Evolutionary conservation across 2,113 vertebrate species (phyloP).

Genomic region (Todiramphus saurophagus): DNA sequence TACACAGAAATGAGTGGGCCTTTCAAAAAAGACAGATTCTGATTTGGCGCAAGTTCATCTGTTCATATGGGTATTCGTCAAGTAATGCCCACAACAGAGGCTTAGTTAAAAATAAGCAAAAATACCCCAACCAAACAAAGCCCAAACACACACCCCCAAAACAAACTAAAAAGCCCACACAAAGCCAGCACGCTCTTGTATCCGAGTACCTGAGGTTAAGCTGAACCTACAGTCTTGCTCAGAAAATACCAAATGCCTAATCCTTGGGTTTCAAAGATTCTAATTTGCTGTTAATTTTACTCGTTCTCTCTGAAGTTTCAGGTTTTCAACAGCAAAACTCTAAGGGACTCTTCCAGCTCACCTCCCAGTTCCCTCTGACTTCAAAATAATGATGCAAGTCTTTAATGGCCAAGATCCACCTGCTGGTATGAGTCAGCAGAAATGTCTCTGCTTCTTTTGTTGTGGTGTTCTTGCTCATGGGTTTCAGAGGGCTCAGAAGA

Average conservation of each 20-base stretch:
- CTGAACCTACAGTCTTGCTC: neutral
- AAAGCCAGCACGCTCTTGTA: neutral
- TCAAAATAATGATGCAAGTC: neutral
- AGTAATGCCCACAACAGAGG: neutral
- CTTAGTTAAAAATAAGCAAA: neutral
- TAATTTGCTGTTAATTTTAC: neutral
- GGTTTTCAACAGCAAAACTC: neutral
- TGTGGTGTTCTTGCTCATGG: neutral
- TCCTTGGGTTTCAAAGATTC: neutral
- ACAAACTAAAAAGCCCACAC: neutral
- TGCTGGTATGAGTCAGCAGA: conserved; percentile 28
- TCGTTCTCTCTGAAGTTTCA: neutral
- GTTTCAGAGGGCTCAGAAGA: neutral
- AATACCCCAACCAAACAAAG: neutral
- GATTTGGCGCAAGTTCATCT: neutral
- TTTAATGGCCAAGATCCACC: neutral
- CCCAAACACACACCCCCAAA: neutral
- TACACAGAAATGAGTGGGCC: neutral
- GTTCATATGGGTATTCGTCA: neutral
- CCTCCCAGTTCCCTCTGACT: neutral
- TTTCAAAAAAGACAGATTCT: neutral
- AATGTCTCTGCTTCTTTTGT: neutral
- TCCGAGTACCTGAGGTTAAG: neutral
- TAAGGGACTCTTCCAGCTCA: neutral
- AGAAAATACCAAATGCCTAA: neutral